These are phyloP conservation scores for Oncorhynchus nerka DNA, from an alignment of 2,113 vertebrate genomes.

Conservation along the genomic window DNA sequence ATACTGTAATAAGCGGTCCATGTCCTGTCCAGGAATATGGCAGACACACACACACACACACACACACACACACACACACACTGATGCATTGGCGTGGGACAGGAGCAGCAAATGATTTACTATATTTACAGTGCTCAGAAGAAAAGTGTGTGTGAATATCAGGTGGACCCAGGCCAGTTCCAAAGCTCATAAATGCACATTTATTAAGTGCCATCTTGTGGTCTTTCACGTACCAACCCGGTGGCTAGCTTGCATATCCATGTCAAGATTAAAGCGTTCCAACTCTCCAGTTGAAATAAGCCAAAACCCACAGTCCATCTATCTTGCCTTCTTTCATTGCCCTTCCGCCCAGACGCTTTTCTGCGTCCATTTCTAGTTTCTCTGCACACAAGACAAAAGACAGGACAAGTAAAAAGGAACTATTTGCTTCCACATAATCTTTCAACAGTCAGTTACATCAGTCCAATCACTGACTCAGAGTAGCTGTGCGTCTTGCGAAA, in stretches of 20 bases:
- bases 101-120: constrained; percentile 27
- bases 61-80: neutral
- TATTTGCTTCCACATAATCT: neutral
- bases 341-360: neutral
- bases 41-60: neutral
- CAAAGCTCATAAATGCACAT: neutral
- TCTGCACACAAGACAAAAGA: neutral
- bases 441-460: neutral
- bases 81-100: neutral
- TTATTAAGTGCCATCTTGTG: neutral
- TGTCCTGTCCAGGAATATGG: too few relatives aligned
- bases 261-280: neutral
- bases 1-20: neutral
- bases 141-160: neutral
- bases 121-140: constrained; percentile 25
- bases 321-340: neutral
- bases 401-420: neutral
- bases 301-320: neutral
- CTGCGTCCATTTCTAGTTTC: neutral
- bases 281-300: neutral
- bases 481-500: neutral
- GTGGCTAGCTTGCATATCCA: neutral
- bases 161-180: neutral
- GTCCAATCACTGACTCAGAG: neutral
- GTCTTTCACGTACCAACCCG: neutral